A percentile compares a stretch with the other conserved stretches of the same genome.
These are phyloP conservation scores for Cyanocitta stelleri DNA, from an alignment of 2,113 vertebrate genomes.

Conservation along the genomic window DNA sequence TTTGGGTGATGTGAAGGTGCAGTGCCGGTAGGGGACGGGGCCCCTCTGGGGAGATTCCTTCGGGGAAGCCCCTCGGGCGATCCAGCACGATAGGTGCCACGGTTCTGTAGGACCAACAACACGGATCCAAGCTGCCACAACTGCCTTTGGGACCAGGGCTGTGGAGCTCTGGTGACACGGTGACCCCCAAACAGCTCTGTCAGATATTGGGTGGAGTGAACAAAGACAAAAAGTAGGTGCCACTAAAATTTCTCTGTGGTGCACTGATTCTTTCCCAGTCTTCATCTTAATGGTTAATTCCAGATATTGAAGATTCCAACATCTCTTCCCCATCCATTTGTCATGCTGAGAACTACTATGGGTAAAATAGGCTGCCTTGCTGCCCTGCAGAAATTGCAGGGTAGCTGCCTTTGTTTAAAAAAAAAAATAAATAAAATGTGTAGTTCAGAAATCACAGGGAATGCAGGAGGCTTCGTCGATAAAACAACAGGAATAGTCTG, in stretches of 20 bases:
- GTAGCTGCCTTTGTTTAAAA: not conserved
- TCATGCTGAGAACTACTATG: not conserved
- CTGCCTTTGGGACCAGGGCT: not conserved
- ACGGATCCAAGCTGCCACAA: not conserved
- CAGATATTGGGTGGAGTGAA: rapidly evolving
- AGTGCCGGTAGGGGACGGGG: rapidly evolving
- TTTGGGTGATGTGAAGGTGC: not conserved
- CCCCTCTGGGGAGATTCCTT: not conserved
- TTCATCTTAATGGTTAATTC: not conserved
- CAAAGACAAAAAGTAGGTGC: not conserved
- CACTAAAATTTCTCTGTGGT: not conserved
- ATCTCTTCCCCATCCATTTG: not conserved
- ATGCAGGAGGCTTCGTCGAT: not conserved
- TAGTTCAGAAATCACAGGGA: not conserved
- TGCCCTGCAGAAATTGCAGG: not conserved
- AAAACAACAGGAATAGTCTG: conserved; percentile 13
- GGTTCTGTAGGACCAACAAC: not conserved
- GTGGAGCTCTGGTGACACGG: not conserved
- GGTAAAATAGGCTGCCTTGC: not conserved
- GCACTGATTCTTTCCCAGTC: not conserved
- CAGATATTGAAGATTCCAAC: not conserved
- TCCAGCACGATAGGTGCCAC: not conserved
- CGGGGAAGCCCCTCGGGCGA: not conserved
- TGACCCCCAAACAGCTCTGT: not conserved
- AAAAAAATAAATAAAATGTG: not conserved